A percentile compares a stretch with the other conserved stretches of the same genome.
Conservation (phyloP, 2,888 invertebrate species). For the Lasioglossum calceatum region DNA sequence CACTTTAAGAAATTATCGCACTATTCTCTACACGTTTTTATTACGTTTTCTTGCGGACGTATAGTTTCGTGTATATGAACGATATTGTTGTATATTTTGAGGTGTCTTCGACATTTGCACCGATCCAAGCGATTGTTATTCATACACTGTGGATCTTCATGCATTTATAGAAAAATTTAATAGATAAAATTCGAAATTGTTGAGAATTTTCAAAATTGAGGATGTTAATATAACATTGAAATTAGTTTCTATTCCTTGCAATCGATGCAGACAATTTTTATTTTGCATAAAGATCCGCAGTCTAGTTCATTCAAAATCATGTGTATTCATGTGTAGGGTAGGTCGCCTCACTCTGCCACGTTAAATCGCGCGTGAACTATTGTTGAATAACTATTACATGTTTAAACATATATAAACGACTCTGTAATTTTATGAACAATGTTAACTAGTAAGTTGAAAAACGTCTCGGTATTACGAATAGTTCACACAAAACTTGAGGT, state of each 20-base stretch:
- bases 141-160: too few relatives aligned
- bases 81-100: conserved; percentile 7
- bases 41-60: background rate
- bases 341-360: background rate
- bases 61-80: conserved; percentile 1
- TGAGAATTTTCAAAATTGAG: too few relatives aligned
- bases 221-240: too few relatives aligned
- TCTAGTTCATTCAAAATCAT: too few relatives aligned
- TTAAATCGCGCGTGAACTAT: background rate
- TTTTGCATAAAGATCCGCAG: too few relatives aligned
- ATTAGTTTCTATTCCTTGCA: too few relatives aligned
- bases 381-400: background rate
- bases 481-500: background rate
- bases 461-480: background rate
- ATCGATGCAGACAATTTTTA: too few relatives aligned
- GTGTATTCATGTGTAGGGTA: conserved; percentile 11
- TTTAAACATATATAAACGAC: background rate
- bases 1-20: background rate
- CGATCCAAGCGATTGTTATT: background rate
- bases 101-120: background rate
- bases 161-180: too few relatives aligned
- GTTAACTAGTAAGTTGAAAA: background rate
- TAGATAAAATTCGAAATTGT: too few relatives aligned
- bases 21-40: conserved; percentile 20
- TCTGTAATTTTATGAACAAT: background rate